A percentile compares a stretch with the other conserved stretches of the same genome.
Evolutionary conservation across 2,797 vertebrate species (phyloP).

Genomic region (Smutsia temminckii): DNA sequence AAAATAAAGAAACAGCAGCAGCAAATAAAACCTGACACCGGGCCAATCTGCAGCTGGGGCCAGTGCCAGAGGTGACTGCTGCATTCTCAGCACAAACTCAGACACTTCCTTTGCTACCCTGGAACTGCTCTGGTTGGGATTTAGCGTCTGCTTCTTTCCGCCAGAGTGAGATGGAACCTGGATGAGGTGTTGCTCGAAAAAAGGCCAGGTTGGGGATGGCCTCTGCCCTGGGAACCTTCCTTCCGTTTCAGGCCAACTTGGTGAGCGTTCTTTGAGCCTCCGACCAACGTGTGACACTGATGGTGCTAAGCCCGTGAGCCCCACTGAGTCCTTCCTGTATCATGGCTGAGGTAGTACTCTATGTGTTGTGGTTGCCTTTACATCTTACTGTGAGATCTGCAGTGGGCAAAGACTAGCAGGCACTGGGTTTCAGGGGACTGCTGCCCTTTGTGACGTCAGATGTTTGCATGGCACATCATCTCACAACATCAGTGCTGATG

Average conservation of each 20-base stretch:
- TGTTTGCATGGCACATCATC: neutral
- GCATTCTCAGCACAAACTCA: neutral
- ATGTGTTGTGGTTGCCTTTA: neutral
- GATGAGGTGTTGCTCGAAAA: neutral
- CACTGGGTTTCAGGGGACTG: neutral
- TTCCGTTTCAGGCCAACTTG: neutral
- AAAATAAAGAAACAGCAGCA: neutral
- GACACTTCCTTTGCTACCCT: neutral
- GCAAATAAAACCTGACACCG: neutral
- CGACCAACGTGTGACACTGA: neutral
- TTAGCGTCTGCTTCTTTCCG: neutral
- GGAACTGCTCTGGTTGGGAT: neutral
- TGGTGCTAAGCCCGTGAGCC: neutral
- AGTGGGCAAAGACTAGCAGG: neutral
- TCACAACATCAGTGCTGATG: neutral
- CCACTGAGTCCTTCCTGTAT: neutral
- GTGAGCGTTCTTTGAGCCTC: neutral
- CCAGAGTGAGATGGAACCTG: neutral
- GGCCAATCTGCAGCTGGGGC: neutral
- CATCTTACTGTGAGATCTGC: neutral
- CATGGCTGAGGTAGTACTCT: neutral
- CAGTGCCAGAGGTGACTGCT: neutral
- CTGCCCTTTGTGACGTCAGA: neutral
- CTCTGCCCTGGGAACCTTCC: neutral
- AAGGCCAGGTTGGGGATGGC: neutral